Conservation (phyloP, 2,797 vertebrate species). For the Pantherophis alleghaniensis region DNA sequence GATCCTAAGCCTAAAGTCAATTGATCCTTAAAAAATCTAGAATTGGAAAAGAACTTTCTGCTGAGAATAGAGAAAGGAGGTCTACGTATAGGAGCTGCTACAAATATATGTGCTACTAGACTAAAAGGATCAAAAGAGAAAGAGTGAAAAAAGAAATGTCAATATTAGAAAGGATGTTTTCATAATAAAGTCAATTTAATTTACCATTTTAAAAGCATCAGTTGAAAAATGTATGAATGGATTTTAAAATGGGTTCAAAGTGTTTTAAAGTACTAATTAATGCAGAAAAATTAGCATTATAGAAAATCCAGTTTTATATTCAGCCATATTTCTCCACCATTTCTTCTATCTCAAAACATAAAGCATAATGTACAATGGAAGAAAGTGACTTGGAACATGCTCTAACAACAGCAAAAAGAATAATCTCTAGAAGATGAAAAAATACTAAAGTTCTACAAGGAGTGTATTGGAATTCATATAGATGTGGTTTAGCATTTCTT, state of each 20-base stretch:
- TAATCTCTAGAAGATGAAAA: not conserved
- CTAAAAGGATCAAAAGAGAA: not conserved
- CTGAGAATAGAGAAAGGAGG: conserved; percentile 38
- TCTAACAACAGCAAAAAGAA: not conserved
- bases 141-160: not conserved
- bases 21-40: conserved; percentile 11
- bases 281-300: not conserved
- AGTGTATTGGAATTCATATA: not conserved
- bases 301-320: not conserved
- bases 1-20: conserved; percentile 39
- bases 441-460: not conserved
- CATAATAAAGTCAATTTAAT: not conserved
- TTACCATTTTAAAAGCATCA: not conserved
- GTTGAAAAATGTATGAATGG: not conserved
- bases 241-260: not conserved
- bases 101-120: not conserved
- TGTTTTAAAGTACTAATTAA: not conserved
- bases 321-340: not conserved
- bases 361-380: not conserved
- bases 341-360: not conserved
- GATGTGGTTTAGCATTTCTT: not conserved
- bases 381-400: not conserved
- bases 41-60: conserved; percentile 33
- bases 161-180: not conserved
- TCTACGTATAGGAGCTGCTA: conserved; percentile 13